A percentile compares a stretch with the other conserved stretches of the same genome.
These are phyloP conservation scores for Daboia siamensis DNA, from an alignment of 2,113 vertebrate species.

Conservation along the genomic window DNA sequence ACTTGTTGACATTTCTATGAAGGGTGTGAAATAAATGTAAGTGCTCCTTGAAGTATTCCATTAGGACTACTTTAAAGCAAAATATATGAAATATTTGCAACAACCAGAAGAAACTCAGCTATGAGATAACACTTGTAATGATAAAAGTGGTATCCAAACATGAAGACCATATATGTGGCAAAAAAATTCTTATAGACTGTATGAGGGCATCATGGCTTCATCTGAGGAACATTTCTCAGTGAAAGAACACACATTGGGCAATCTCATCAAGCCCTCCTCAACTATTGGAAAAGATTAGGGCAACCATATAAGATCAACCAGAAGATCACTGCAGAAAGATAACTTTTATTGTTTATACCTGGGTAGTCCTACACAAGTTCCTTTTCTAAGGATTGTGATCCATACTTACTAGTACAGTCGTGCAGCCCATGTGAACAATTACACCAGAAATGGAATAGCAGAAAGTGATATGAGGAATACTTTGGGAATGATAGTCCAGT, in stretches of 20 bases:
- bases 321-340: background rate
- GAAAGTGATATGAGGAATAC: background rate
- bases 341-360: background rate
- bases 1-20: conserved; percentile 29
- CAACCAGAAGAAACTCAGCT: background rate
- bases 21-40: conserved; percentile 29
- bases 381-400: background rate
- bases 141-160: background rate
- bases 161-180: background rate
- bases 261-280: background rate
- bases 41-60: background rate
- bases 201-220: background rate
- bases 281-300: background rate
- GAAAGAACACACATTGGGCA: background rate
- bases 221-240: background rate
- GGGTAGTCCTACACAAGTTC: background rate
- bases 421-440: background rate
- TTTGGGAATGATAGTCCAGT: background rate
- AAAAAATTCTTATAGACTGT: background rate
- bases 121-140: background rate
- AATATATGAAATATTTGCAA: conserved; percentile 2
- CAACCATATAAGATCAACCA: background rate
- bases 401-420: background rate
- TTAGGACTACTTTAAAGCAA: conserved; percentile 8
- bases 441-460: background rate